Evolutionary conservation across 1,140 invertebrate species (phyloP).

Genomic region (Piezodorus guildinii): DNA sequence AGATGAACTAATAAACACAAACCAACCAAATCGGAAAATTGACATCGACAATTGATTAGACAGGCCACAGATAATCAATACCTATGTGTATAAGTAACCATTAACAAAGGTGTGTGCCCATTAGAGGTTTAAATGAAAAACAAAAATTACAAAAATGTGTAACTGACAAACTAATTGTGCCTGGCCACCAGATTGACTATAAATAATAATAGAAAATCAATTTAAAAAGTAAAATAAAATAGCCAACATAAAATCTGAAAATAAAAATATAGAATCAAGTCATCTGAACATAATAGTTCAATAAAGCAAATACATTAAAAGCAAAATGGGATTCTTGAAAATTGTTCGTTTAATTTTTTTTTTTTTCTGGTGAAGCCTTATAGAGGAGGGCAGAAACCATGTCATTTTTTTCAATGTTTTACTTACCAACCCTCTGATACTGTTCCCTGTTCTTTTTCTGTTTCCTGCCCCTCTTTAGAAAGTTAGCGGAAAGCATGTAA

Average conservation of each 20-base stretch:
- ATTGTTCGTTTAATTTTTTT: neutral
- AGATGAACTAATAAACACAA: too few relatives aligned
- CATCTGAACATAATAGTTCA: too few relatives aligned
- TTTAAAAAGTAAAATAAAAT: too few relatives aligned
- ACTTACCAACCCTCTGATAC: slow-evolving; percentile 74
- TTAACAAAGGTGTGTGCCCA: neutral
- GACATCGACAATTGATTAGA: too few relatives aligned
- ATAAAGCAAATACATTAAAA: too few relatives aligned
- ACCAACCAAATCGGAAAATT: neutral
- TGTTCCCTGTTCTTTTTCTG: slow-evolving; percentile 59
- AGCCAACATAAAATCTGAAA: too few relatives aligned
- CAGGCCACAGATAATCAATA: too few relatives aligned
- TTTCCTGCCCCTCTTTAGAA: slow-evolving; percentile 47
- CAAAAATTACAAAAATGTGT: neutral
- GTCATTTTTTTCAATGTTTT: neutral
- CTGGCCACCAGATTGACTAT: too few relatives aligned
- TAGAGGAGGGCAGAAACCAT: neutral
- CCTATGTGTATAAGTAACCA: neutral
- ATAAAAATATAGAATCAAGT: too few relatives aligned
- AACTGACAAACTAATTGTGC: too few relatives aligned
- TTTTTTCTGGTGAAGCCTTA: neutral
- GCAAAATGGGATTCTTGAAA: too few relatives aligned
- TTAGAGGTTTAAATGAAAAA: neutral
- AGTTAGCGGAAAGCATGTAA: slow-evolving; percentile 37
- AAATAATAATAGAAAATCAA: too few relatives aligned